Evolutionary conservation across 2,888 invertebrate genomes (phyloP).

Genomic region (Leucoptera coffeella): DNA sequence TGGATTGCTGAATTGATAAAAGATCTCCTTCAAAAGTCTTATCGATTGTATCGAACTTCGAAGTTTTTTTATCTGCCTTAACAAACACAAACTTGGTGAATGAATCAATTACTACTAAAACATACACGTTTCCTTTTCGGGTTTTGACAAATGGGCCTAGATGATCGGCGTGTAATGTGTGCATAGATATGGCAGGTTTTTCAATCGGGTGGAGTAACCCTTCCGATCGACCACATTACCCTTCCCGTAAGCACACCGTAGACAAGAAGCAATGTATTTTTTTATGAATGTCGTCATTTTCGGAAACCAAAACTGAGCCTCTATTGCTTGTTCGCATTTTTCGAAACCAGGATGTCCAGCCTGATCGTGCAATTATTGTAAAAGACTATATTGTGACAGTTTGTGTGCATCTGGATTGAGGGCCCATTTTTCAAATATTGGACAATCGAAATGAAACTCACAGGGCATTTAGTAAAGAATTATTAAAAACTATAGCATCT

Average conservation of each 20-base stretch:
- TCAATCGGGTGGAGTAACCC: slow-evolving; percentile 1
- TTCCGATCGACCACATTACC: not conserved
- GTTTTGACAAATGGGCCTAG: slow-evolving; percentile 2
- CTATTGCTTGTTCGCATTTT: not conserved
- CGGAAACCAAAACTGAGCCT: slow-evolving; percentile 1
- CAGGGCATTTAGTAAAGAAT: too few relatives aligned
- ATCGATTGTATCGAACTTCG: not conserved
- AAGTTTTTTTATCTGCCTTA: not conserved
- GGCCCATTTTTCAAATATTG: too few relatives aligned
- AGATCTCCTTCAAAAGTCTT: not conserved
- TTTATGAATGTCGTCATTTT: slow-evolving; percentile 1
- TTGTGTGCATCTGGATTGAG: too few relatives aligned
- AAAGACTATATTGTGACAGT: too few relatives aligned
- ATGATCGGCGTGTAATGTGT: slow-evolving; percentile 1
- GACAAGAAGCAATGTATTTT: slow-evolving; percentile 1
- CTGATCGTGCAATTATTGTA: not conserved
- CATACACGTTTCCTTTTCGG: not conserved
- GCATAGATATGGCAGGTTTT: not conserved
- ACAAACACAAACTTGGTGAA: slow-evolving; percentile 1
- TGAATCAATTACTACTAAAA: not conserved
- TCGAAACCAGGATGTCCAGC: slow-evolving; percentile 1
- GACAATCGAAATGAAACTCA: too few relatives aligned
- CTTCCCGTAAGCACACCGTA: not conserved
- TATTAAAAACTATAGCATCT: too few relatives aligned
- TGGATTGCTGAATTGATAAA: slow-evolving; percentile 1